Conservation (phyloP, 2,888 invertebrate genomes). For the Candidula unifasciata region DNA sequence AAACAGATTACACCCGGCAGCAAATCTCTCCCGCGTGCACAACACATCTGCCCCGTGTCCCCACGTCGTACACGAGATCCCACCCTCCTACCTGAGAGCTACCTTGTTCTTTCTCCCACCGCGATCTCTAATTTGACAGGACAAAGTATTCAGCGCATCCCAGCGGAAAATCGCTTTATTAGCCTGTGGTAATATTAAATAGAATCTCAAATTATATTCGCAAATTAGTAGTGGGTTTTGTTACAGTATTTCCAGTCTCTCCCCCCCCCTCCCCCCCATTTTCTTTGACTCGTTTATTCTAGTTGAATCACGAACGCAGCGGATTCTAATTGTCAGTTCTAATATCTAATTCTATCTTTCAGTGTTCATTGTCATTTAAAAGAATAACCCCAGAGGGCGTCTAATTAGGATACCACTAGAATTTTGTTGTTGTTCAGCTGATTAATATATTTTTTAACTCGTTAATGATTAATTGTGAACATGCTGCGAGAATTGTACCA, state of each 20-base stretch:
- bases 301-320: no score
- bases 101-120: not conserved
- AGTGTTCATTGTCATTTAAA: not conserved
- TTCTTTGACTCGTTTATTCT: no score
- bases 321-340: no score
- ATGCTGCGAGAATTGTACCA: slow-evolving; percentile 5
- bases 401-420: not conserved
- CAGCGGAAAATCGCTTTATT: slow-evolving; percentile 14
- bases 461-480: slow-evolving; percentile 18
- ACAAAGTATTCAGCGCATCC: not conserved
- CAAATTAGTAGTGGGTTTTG: not conserved
- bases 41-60: not conserved
- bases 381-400: not conserved
- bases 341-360: not conserved
- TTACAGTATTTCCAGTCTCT: not conserved
- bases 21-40: not conserved
- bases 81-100: not conserved
- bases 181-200: not conserved
- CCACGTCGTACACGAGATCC: not conserved
- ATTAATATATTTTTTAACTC: not conserved
- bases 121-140: slow-evolving; percentile 2
- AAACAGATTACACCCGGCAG: no score
- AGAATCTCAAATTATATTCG: not conserved
- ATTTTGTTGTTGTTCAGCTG: not conserved
- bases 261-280: no score